Percentiles rank a stretch among this genome's conserved stretches.
Conservation (phyloP, 2,797 vertebrate genomes). For the Gila robusta region DNA sequence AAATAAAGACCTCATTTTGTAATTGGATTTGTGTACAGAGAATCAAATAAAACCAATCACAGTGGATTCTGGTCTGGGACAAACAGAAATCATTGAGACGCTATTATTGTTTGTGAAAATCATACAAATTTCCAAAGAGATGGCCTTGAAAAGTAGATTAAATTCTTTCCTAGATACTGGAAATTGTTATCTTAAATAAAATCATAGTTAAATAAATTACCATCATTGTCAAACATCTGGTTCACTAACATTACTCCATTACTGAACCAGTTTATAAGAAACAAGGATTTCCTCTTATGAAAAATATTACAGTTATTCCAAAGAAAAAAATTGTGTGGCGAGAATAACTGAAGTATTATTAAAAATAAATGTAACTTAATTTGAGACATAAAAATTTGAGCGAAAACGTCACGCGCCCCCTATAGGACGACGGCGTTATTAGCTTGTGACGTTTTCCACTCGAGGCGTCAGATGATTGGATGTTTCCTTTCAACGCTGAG, state of each 20-base stretch:
- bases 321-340: too few species aligned
- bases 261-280: background rate
- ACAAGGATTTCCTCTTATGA: too few species aligned
- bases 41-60: background rate
- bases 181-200: background rate
- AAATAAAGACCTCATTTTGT: background rate
- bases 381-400: too few species aligned
- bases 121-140: background rate
- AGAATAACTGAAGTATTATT: too few species aligned
- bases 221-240: too few species aligned
- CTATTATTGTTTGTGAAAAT: background rate
- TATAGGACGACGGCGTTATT: background rate
- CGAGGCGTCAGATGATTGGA: conserved; percentile 36
- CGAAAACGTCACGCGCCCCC: background rate
- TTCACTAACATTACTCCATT: background rate
- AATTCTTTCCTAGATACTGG: background rate
- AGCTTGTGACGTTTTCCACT: background rate
- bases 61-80: background rate
- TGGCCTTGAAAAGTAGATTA: background rate
- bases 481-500: background rate
- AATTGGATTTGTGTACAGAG: background rate
- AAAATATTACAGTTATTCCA: too few species aligned
- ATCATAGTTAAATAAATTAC: background rate
- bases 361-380: too few species aligned
- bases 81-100: background rate